A percentile compares a stretch with the other conserved stretches of the same genome.
Evolutionary conservation across 30 jellyfish, hydroid and myxozoan genomes (phyloP).

Genomic region (Rhopilema esculentum): DNA sequence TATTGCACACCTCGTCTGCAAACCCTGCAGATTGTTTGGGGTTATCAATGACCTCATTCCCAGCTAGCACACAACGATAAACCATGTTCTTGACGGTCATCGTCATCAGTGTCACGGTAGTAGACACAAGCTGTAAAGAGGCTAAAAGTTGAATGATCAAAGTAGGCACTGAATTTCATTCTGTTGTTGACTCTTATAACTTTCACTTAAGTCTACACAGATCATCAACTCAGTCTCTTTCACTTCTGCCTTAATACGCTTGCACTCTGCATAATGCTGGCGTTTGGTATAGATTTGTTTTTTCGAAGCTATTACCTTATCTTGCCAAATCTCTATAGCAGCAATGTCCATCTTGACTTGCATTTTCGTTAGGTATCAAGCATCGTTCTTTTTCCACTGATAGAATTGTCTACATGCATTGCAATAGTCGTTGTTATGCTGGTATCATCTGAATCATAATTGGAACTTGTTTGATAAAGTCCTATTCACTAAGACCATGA

Average conservation of each 20-base stretch:
- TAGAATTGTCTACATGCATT: slow-evolving; percentile 6
- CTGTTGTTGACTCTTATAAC: slow-evolving; percentile 32
- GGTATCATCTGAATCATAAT: slow-evolving; percentile 23
- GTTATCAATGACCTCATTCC: slow-evolving; percentile 12
- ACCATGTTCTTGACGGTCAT: slow-evolving; percentile 36
- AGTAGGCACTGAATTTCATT: slow-evolving; percentile 49
- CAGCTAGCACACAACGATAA: slow-evolving; percentile 47
- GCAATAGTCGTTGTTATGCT: slow-evolving; percentile 4
- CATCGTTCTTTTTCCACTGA: slow-evolving; percentile 37
- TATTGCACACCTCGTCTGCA: slow-evolving; percentile 26
- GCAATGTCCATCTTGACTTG: too few relatives aligned
- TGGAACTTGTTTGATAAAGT: background rate
- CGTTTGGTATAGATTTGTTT: slow-evolving; percentile 51
- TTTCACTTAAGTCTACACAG: slow-evolving; percentile 55
- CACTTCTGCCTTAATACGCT: slow-evolving; percentile 10
- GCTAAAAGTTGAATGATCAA: slow-evolving; percentile 41
- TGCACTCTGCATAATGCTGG: slow-evolving; percentile 8
- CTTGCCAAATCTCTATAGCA: slow-evolving; percentile 15
- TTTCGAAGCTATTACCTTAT: slow-evolving; percentile 4
- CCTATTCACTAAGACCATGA: slow-evolving; percentile 5
- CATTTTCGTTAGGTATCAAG: slow-evolving; percentile 1
- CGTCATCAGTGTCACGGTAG: background rate
- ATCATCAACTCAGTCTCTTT: slow-evolving; percentile 10
- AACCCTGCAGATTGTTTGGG: slow-evolving; percentile 53
- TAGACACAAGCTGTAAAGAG: slow-evolving; percentile 12